Evolutionary conservation across 2,113 vertebrate species (phyloP).

Genomic region (Cariama cristata): DNA sequence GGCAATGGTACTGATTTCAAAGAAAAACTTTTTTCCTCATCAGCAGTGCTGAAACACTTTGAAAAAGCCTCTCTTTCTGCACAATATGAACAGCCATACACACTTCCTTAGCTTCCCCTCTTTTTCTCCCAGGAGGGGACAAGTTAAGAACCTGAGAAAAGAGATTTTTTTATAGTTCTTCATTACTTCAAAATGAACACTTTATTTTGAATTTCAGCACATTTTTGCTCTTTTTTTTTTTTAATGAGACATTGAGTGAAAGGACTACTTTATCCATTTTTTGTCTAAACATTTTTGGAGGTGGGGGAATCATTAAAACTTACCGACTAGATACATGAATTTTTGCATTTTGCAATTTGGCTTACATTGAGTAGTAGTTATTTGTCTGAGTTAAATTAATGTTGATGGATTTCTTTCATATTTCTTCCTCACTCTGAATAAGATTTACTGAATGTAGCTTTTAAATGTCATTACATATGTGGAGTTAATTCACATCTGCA

Average conservation of each 20-base stretch:
- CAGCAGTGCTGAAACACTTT: slow-evolving; percentile 18
- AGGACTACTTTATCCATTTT: slow-evolving; percentile 13
- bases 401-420: slow-evolving; percentile 68
- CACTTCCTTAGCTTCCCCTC: slow-evolving; percentile 1
- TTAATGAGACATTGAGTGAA: slow-evolving; percentile 7
- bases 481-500: slow-evolving; percentile 70
- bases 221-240: neutral
- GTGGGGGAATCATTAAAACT: slow-evolving; percentile 24
- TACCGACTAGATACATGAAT: neutral
- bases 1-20: neutral
- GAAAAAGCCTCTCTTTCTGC: neutral
- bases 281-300: slow-evolving; percentile 4
- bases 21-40: slow-evolving; percentile 13
- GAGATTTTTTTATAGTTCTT: slow-evolving; percentile 20
- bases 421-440: slow-evolving; percentile 58
- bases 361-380: slow-evolving; percentile 58
- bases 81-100: neutral
- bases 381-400: slow-evolving; percentile 66
- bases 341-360: slow-evolving; percentile 25
- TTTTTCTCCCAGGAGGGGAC: slow-evolving; percentile 34
- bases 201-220: slow-evolving; percentile 49
- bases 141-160: slow-evolving; percentile 50
- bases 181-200: slow-evolving; percentile 48
- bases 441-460: slow-evolving; percentile 62
- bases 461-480: slow-evolving; percentile 58